These are phyloP conservation scores for Siniperca scherzeri DNA, from an alignment of 2,797 vertebrate species.

Conservation along the genomic window DNA sequence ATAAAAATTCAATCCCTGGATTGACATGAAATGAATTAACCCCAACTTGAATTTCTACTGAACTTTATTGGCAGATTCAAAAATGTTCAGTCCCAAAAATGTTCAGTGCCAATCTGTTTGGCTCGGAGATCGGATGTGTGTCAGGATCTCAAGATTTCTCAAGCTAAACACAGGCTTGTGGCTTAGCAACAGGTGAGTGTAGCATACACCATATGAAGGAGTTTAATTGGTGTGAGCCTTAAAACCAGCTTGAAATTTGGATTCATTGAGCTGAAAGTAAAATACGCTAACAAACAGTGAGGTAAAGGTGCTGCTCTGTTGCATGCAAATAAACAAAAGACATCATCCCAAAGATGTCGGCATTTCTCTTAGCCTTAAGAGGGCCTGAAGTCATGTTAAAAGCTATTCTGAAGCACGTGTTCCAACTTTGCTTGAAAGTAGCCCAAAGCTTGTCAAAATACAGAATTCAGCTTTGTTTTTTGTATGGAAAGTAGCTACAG, in stretches of 20 bases:
- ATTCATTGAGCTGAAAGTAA: background rate
- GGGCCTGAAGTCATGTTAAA: background rate
- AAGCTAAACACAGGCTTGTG: conserved; percentile 30
- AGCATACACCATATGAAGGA: conserved; percentile 17
- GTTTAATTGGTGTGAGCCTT: conserved; percentile 27
- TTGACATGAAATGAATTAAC: background rate
- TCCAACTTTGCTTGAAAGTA: conserved; percentile 7
- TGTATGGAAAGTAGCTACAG: background rate
- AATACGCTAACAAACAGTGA: background rate
- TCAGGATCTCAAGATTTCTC: conserved; percentile 27
- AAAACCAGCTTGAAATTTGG: background rate
- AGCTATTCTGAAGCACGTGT: background rate
- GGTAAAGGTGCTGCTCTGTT: background rate
- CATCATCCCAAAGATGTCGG: background rate
- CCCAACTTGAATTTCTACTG: background rate
- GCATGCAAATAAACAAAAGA: background rate
- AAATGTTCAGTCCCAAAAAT: conserved; percentile 12
- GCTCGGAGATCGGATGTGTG: conserved; percentile 6
- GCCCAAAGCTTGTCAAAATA: background rate
- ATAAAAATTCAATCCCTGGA: conserved; percentile 4
- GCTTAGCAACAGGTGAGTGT: conserved; percentile 43
- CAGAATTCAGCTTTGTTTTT: conserved; percentile 1
- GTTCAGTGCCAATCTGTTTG: conserved; percentile 11
- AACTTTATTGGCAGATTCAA: background rate
- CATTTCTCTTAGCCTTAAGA: background rate